A percentile compares a stretch with the other conserved stretches of the same genome.
Conservation (phyloP, 2,888 invertebrate genomes). For the Ectemnius continuus region DNA sequence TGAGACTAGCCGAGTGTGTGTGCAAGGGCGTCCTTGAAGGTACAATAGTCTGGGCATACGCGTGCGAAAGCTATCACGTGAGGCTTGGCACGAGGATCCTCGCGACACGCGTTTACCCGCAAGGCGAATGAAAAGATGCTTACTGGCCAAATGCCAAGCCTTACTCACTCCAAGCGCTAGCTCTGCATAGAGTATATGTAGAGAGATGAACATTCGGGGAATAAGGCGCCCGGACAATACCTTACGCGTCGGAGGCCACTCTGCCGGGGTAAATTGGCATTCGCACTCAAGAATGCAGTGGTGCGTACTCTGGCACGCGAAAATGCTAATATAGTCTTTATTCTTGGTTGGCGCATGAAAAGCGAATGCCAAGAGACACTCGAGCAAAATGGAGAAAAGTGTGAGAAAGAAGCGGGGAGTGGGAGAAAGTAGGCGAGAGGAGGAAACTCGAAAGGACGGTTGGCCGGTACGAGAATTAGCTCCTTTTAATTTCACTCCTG, state of each 20-base stretch:
- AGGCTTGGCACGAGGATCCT: not conserved
- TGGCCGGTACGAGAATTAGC: too few species aligned
- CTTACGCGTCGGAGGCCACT: not conserved
- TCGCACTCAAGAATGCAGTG: not conserved
- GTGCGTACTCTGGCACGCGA: not conserved
- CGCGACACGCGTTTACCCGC: slow-evolving; percentile 12
- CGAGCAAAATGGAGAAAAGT: too few species aligned
- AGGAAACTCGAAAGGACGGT: too few species aligned
- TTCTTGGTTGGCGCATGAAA: too few species aligned
- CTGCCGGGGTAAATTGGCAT: not conserved
- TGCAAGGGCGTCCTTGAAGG: slow-evolving; percentile 1
- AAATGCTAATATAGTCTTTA: not conserved
- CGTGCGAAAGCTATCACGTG: slow-evolving; percentile 4
- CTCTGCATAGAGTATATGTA: not conserved
- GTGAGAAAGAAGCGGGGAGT: too few species aligned
- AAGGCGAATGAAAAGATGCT: slow-evolving; percentile 15
- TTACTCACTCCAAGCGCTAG: not conserved
- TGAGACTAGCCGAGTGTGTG: not conserved
- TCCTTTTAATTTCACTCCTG: too few species aligned
- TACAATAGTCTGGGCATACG: slow-evolving; percentile 26
- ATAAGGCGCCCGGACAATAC: not conserved
- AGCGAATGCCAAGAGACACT: too few species aligned
- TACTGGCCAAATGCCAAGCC: slow-evolving; percentile 7
- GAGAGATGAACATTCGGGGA: not conserved
- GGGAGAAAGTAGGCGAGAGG: too few species aligned